Base-by-base conservation (phyloP, 2,113 vertebrate species). In the Thryonomys swinderianus region DNA sequence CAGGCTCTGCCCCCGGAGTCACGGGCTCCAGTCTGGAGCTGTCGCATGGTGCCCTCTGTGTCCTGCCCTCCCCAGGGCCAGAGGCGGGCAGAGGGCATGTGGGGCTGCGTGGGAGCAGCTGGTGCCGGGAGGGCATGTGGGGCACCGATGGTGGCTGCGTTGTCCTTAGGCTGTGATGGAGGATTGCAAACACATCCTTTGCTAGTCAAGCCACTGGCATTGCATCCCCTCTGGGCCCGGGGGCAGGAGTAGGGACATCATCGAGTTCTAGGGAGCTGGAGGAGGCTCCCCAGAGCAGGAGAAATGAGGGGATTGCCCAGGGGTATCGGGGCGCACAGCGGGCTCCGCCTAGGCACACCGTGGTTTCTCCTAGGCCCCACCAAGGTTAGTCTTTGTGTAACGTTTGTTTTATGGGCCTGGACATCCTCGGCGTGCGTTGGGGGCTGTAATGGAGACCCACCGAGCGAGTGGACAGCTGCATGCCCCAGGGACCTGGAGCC, bases 91-190 rank as follows among this genome's bases (percentile, higher is more conserved):
- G 21, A 18, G 87, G 40, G 45, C 12, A 8, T 37, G 11, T 4
- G 16, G 66, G 42, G 5, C n/a, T 2, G 3, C 25, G 64, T 53
- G 23, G 53, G 55, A 55, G 32, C 1, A 5, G 66, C 18, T 17
- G 2, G 59, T 6, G 13, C 3, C 66, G 48, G 1, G 23, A 1
- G 32, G 25, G 5, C n/a, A 5, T 2, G 6, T 3, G 27, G 55
- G 59, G 30, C 1, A 2, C 3, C 14, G 5, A 32, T 64, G 21
- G 67, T 27, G 83, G 57, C 74, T 84, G 34, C 37, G 51, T 42
- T 40, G 20, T 51, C 48, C 12, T 61, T 14, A 7, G n/a, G 5
- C 20, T 74, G 20, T 34, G 42, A 81, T 62, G 76, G 53, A 74
- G 88, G 69, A 53, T 67, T 32, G 55, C 67, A 32, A 48, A 53